Conservation (phyloP, 2,797 vertebrate genomes). For the Sebastes ruberrimus region DNA sequence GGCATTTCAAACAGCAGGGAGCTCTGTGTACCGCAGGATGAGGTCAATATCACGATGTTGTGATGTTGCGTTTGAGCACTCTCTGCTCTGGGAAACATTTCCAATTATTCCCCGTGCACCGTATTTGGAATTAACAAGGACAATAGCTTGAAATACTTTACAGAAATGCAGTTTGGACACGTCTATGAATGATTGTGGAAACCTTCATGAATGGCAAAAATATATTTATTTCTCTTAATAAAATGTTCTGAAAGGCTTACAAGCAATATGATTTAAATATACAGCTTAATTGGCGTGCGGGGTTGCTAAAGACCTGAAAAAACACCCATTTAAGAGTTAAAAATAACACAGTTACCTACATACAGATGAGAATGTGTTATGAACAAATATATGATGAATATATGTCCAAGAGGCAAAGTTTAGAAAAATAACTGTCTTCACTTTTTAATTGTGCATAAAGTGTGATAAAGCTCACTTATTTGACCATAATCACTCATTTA, state of each 20-base stretch:
- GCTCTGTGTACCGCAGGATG: background rate
- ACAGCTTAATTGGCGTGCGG: background rate
- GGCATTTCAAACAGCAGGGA: slow-evolving; percentile 27
- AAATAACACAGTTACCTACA: background rate
- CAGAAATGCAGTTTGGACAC: background rate
- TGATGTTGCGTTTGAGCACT: background rate
- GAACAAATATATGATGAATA: background rate
- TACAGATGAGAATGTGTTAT: background rate
- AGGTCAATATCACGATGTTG: slow-evolving; percentile 4
- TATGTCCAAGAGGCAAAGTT: background rate
- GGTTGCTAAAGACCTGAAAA: background rate
- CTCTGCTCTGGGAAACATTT: background rate
- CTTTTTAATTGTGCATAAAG: background rate
- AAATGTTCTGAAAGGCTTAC: background rate
- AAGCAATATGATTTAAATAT: background rate
- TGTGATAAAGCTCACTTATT: background rate
- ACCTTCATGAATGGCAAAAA: background rate
- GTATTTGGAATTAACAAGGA: background rate
- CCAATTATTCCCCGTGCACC: background rate
- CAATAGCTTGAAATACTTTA: background rate
- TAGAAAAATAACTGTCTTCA: background rate
- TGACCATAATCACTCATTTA: background rate
- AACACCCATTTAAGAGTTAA: background rate
- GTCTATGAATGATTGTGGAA: background rate
- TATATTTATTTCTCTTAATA: background rate